These are phyloP conservation scores for Manis javanica DNA, from an alignment of 2,797 vertebrate species.

Conservation along the genomic window DNA sequence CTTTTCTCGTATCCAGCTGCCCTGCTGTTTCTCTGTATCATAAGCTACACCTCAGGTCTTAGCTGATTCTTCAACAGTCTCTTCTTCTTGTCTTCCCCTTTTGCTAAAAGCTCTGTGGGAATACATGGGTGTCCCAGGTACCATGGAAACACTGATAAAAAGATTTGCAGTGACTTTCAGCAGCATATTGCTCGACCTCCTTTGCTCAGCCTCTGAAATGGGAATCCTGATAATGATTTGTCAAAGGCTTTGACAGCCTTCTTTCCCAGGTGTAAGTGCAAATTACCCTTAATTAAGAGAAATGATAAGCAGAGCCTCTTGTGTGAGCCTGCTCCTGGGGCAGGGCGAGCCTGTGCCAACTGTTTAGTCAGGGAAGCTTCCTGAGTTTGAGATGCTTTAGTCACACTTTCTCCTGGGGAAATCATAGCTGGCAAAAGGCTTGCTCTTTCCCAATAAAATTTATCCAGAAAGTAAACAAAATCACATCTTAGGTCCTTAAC, in stretches of 20 bases:
- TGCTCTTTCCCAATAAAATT: neutral
- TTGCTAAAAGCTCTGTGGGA: neutral
- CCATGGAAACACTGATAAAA: neutral
- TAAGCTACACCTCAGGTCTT: neutral
- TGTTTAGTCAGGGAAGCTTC: neutral
- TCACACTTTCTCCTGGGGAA: neutral
- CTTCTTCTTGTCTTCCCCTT: neutral
- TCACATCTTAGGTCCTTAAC: neutral
- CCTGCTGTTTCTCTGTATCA: neutral
- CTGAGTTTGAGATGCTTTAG: neutral
- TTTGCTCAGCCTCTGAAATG: conserved; percentile 48
- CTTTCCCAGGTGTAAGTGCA: conserved; percentile 54
- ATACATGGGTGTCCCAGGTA: neutral
- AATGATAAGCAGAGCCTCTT: neutral
- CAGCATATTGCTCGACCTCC: neutral
- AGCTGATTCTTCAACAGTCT: neutral
- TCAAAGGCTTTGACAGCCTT: neutral
- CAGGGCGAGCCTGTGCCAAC: neutral
- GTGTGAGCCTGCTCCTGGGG: neutral
- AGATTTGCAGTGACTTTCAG: neutral
- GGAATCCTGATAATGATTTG: conserved; percentile 38
- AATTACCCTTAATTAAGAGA: conserved; percentile 41
- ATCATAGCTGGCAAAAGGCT: neutral
- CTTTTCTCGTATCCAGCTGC: neutral
- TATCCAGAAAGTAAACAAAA: conserved; percentile 43